phyloP scores from a whole-genome alignment of 2,113 vertebrate species.

The Sprattus sprattus region DNA sequence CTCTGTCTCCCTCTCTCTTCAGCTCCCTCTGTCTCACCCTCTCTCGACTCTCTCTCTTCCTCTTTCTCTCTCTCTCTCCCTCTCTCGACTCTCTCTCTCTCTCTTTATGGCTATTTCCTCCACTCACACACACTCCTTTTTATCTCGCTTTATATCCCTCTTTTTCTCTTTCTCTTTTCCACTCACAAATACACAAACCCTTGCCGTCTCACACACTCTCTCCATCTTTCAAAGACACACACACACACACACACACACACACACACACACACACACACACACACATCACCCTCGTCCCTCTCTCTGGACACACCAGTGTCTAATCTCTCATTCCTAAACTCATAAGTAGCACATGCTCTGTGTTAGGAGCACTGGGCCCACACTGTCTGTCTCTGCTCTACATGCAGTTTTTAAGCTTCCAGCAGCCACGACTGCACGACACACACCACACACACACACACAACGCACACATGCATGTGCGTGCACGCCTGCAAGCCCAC shows the following conservation, averaged over 20 bases:
- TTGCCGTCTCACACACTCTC: neutral
- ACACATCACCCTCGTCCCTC: neutral
- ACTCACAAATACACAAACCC: neutral
- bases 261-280: neutral
- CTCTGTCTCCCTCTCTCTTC: neutral
- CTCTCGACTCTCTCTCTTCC: neutral
- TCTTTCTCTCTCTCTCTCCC: neutral
- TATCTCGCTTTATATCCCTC: conserved; percentile 15
- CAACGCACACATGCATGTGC: conserved; percentile 1
- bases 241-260: neutral
- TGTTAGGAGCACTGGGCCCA: neutral
- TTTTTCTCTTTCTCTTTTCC: conserved; percentile 23
- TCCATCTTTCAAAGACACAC: neutral
- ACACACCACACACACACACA: neutral
- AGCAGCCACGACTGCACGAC: neutral
- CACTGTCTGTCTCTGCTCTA: neutral
- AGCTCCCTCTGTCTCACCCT: neutral
- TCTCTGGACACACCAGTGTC: neutral
- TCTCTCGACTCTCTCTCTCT: neutral
- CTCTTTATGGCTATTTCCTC: neutral
- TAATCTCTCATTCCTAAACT: neutral
- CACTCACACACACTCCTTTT: neutral
- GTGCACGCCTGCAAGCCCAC: neutral
- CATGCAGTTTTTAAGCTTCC: neutral
- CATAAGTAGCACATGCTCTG: neutral